Evolutionary conservation across 2,797 vertebrate species (phyloP), one percentile per base, ranked within the genome.

Genomic region (Cossypha dichroa): DNA sequence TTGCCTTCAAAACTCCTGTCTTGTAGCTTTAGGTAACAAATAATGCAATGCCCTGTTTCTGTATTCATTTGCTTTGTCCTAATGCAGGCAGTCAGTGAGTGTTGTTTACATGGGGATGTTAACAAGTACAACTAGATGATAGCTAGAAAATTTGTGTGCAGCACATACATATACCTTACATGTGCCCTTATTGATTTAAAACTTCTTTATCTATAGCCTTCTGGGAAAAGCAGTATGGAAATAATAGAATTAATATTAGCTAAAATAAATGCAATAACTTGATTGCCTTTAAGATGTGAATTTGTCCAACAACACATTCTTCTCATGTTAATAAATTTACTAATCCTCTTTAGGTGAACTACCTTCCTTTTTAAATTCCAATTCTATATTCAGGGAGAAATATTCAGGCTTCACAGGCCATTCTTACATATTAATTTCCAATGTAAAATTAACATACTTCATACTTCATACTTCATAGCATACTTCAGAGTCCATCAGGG

Each of bases 381-480:
- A n/a, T 84, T 80, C 29, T 40, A 10, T 8, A 55, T 49, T 2
- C 0, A 31, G 6, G 17, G 21, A 17, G 72, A 55, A 78, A 48
- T 67, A 70, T 33, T 92, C 20, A 62, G 38, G 36, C 17, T 28
- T 88, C 23, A 45, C 13, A 17, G 19, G 11, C 33, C 33, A 41
- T 82, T 82, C 34, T 88, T 85, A 78, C 5, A 40, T 49, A 34
- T 66, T 86, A 59, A 92, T 66, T 69, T 88, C 19, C 16, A 79
- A 0, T 46, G 25, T 52, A 66, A 93, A 88, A 74, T 3, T 34
- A 73, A 75, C 1, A 62, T 59, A 34, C 34, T 34, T 34, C 36
- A 36, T 36, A 36, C 36, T 36, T 36, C 36, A 36, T 36, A 36
- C 36, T 36, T 36, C 36, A 36, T 34, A 73, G 73, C 1, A 62